Conservation (phyloP, 1,140 invertebrate genomes). For the Drosophila serrata region DNA sequence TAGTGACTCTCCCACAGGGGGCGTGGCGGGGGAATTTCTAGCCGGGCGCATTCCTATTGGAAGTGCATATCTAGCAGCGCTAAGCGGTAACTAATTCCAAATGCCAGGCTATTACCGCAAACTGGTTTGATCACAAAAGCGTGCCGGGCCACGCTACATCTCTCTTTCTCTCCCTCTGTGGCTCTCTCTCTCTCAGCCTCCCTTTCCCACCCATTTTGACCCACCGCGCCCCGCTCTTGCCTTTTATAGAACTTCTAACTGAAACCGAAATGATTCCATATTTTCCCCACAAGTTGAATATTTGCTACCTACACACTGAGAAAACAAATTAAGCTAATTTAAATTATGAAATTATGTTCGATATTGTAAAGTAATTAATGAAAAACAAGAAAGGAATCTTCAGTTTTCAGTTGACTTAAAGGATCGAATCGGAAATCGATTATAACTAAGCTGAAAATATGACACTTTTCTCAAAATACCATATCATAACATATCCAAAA, state of each 20-base stretch:
- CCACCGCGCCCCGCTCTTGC: background rate
- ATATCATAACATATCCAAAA: no score
- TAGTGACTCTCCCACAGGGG: constrained; percentile 44
- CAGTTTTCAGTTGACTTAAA: no score
- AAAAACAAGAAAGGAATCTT: no score
- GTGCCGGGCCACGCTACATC: constrained; percentile 33
- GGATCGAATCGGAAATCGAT: no score
- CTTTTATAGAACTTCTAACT: constrained; percentile 50
- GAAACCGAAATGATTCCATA: constrained; percentile 76
- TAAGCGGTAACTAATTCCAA: constrained; percentile 60
- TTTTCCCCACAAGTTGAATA: constrained; percentile 56
- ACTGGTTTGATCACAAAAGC: constrained; percentile 76
- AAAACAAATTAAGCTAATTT: background rate
- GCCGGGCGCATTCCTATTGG: constrained; percentile 61
- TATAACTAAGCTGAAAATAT: no score
- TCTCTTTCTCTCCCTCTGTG: constrained; percentile 9
- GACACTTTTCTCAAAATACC: no score
- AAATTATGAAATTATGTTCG: no score
- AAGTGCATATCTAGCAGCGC: constrained; percentile 32
- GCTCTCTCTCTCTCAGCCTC: background rate
- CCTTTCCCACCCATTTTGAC: constrained; percentile 11
- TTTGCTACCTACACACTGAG: constrained; percentile 18
- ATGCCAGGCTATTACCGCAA: constrained; percentile 71
- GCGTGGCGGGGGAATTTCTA: constrained; percentile 68
- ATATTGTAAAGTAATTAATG: no score